Evolutionary conservation across 2,797 vertebrate species (phyloP).

Genomic region (Danio aesculapii): DNA sequence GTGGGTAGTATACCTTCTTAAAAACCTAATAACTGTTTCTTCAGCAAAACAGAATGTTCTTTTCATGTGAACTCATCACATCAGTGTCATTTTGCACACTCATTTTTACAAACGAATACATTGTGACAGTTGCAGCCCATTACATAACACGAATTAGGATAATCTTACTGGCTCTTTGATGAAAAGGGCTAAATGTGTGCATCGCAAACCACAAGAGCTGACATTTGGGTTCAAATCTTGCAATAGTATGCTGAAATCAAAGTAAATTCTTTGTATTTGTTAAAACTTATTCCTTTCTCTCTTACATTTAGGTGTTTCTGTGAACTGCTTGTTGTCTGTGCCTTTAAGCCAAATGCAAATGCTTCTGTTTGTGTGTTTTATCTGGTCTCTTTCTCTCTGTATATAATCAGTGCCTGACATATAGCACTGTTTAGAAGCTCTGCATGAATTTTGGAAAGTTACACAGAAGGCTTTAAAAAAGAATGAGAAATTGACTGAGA

Average conservation of each 20-base stretch:
- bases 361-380: neutral
- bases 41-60: neutral
- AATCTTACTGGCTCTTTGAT: constrained; percentile 14
- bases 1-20: constrained; percentile 74
- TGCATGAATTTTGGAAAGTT: constrained; percentile 11
- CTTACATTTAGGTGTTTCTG: neutral
- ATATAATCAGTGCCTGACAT: neutral
- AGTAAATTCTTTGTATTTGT: neutral
- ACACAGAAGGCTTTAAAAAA: constrained; percentile 35
- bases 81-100: neutral
- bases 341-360: constrained; percentile 37
- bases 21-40: neutral
- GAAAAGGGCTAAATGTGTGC: constrained; percentile 6
- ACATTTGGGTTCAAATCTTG: neutral
- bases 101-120: constrained; percentile 9
- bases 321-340: neutral
- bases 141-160: constrained; percentile 42
- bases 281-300: neutral
- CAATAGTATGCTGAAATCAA: neutral
- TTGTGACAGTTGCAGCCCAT: neutral
- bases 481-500: constrained; percentile 28
- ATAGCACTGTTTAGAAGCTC: neutral
- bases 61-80: constrained; percentile 2
- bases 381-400: no score
- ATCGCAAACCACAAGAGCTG: neutral